Conservation (phyloP, 2,113 vertebrate species). For the Oncorhynchus nerka region DNA sequence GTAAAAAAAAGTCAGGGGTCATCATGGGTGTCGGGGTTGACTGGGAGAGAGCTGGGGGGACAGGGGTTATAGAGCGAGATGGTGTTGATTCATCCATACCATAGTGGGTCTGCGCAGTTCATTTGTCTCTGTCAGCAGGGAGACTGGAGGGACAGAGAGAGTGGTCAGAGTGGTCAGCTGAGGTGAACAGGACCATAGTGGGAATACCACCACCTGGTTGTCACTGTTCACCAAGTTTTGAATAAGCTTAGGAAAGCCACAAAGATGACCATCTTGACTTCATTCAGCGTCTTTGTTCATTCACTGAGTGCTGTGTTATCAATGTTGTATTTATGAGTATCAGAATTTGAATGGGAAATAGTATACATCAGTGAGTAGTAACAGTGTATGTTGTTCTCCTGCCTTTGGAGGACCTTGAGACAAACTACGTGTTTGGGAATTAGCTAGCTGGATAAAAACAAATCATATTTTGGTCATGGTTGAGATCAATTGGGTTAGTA, state of each 20-base stretch:
- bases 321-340: too few species aligned
- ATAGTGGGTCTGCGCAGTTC: too few species aligned
- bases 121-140: not conserved
- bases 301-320: too few species aligned
- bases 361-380: too few species aligned
- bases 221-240: not conserved
- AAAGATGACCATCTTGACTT: not conserved
- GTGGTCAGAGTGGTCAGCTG: constrained; percentile 31
- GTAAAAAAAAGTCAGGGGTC: constrained; percentile 23
- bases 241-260: not conserved
- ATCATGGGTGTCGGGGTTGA: not conserved
- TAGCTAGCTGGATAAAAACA: too few species aligned
- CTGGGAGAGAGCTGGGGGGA: constrained; percentile 7
- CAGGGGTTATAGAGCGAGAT: not conserved
- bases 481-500: constrained; percentile 51
- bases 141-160: constrained; percentile 17
- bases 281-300: not conserved
- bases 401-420: too few species aligned
- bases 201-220: not conserved
- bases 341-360: too few species aligned
- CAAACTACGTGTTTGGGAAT: too few species aligned
- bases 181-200: not conserved
- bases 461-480: too few species aligned
- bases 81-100: too few species aligned
- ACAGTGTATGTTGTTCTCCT: too few species aligned